Percentiles rank a stretch among this genome's conserved stretches.
phyloP scores from a whole-genome alignment of 2,888 invertebrate genomes.

The Cheilosia impressa region DNA sequence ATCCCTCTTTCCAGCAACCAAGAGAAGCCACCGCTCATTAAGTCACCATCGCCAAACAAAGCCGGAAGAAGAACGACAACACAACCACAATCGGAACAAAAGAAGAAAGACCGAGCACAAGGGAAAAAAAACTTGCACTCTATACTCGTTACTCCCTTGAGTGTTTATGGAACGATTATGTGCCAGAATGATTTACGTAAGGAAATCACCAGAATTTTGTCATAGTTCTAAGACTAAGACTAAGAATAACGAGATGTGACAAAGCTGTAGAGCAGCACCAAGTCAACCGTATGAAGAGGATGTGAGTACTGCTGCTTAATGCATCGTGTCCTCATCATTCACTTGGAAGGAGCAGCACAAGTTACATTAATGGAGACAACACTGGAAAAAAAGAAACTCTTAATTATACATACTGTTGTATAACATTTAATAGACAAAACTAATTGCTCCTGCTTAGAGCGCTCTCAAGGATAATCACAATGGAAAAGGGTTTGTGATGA shows the following conservation, averaged over 20 bases:
- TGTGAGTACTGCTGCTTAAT: not conserved
- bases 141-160: slow-evolving; percentile 13
- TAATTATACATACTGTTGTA: slow-evolving; percentile 55
- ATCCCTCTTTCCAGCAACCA: not conserved
- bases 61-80: slow-evolving; percentile 46
- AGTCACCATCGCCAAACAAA: slow-evolving; percentile 44
- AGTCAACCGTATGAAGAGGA: slow-evolving; percentile 3
- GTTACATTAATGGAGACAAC: not conserved
- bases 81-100: slow-evolving; percentile 24
- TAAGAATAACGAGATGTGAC: not conserved
- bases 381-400: not conserved
- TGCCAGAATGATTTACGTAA: slow-evolving; percentile 54
- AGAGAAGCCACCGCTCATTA: slow-evolving; percentile 37
- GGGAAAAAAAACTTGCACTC: not conserved
- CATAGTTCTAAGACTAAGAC: not conserved
- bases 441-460: slow-evolving; percentile 64
- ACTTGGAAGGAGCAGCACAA: slow-evolving; percentile 12
- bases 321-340: slow-evolving; percentile 18
- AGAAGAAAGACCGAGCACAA: slow-evolving; percentile 7
- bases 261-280: slow-evolving; percentile 1
- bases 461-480: slow-evolving; percentile 61
- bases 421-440: slow-evolving; percentile 66
- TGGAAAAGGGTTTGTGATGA: slow-evolving; percentile 64
- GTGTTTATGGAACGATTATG: slow-evolving; percentile 51
- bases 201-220: slow-evolving; percentile 50